Evolutionary conservation across 2,797 vertebrate genomes (phyloP).

Genomic region (Syndactyla subalaris): DNA sequence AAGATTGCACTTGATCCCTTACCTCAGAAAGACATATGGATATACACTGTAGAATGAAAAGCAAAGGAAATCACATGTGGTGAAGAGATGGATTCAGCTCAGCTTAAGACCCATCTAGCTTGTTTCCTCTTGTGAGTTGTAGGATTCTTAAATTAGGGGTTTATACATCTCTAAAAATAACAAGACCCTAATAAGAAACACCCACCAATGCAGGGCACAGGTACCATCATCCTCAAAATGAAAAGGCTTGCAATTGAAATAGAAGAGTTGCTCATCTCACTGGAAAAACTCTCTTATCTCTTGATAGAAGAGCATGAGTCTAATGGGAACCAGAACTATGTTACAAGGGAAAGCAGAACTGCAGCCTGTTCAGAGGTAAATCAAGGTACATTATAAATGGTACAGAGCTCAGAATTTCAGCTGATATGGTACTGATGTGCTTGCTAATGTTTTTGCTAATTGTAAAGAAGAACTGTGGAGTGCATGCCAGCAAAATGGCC

Average conservation of each 20-base stretch:
- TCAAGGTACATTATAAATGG: not conserved
- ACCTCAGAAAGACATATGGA: not conserved
- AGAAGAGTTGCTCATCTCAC: not conserved
- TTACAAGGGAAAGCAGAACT: not conserved
- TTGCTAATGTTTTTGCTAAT: not conserved
- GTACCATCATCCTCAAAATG: not conserved
- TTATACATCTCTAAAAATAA: not conserved
- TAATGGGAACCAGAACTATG: not conserved
- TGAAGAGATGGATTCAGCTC: not conserved
- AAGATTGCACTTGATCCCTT: not conserved
- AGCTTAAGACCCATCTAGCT: not conserved
- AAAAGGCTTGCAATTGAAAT: not conserved
- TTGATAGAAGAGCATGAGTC: not conserved
- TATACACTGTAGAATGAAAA: not conserved
- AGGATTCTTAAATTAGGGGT: not conserved
- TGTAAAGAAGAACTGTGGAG: not conserved
- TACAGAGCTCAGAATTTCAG: not conserved
- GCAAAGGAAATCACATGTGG: not conserved
- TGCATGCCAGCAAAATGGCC: not conserved
- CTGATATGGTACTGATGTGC: not conserved
- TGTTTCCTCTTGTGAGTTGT: not conserved
- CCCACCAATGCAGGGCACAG: not conserved
- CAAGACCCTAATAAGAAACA: not conserved
- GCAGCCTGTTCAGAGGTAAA: not conserved
- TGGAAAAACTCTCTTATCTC: not conserved